Conservation (phyloP, 2,113 vertebrate genomes). For the Vanacampus margaritifer region DNA sequence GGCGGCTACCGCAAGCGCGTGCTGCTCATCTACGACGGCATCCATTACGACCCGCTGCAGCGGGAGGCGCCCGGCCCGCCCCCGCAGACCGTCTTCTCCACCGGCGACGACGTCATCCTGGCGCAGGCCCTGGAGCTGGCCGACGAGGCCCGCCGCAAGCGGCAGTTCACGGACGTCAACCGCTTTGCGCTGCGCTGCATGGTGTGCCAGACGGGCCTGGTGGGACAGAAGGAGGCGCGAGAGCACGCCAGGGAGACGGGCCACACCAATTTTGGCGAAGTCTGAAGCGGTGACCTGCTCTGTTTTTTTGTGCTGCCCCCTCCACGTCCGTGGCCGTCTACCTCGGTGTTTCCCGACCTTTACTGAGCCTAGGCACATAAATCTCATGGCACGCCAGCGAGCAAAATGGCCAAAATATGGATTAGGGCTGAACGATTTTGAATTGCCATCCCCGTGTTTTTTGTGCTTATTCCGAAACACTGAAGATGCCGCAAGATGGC, state of each 20-base stretch:
- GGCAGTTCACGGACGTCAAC: constrained; percentile 94
- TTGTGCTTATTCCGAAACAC: not conserved
- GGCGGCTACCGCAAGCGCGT: constrained; percentile 87
- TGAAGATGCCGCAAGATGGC: not conserved
- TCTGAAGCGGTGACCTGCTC: constrained; percentile 69
- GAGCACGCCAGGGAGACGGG: constrained; percentile 95
- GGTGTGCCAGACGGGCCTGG: constrained; percentile 93
- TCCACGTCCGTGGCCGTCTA: constrained; percentile 3
- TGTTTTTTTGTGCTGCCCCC: not conserved
- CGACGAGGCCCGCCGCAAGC: constrained; percentile 87
- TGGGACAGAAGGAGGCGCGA: constrained; percentile 89
- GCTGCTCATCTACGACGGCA: constrained; percentile 93
- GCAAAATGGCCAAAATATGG: not conserved
- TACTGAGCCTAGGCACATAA: not conserved
- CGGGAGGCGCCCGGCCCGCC: constrained; percentile 77
- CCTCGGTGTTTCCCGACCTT: not conserved
- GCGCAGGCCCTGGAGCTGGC: constrained; percentile 92
- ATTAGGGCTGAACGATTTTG: too few relatives aligned
- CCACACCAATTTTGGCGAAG: constrained; percentile 95
- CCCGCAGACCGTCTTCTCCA: constrained; percentile 90
- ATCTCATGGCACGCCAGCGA: not conserved
- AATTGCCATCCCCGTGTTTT: too few relatives aligned
- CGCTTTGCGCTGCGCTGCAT: constrained; percentile 90
- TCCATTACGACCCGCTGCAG: constrained; percentile 95
- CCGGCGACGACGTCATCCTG: constrained; percentile 84